Conservation (phyloP, 2,888 invertebrate genomes). For the Torymus aiolomorphi region DNA sequence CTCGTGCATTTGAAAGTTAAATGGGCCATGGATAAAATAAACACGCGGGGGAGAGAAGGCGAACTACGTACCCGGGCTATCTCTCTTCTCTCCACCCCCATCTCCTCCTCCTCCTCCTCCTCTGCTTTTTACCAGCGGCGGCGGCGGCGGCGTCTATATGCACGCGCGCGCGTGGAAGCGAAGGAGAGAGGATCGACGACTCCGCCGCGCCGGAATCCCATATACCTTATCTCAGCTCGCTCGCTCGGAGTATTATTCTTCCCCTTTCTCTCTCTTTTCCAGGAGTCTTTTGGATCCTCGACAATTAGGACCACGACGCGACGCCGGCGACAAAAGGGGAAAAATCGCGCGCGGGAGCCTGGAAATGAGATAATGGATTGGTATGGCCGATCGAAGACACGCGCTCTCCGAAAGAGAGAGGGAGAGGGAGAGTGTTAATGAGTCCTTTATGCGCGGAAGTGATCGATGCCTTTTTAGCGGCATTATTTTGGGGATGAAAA, state of each 20-base stretch:
- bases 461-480: no score
- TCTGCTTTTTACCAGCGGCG: slow-evolving; percentile 5
- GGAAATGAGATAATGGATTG: slow-evolving; percentile 53
- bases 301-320: slow-evolving; percentile 39
- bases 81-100: slow-evolving; percentile 7
- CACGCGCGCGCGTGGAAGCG: slow-evolving; percentile 31
- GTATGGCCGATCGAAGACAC: slow-evolving; percentile 19
- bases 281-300: not conserved
- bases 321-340: slow-evolving; percentile 14
- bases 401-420: not conserved
- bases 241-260: slow-evolving; percentile 43
- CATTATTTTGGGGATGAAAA: no score
- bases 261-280: not conserved
- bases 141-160: slow-evolving; percentile 4
- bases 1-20: slow-evolving; percentile 68
- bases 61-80: slow-evolving; percentile 46
- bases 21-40: slow-evolving; percentile 69
- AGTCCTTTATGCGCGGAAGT: not conserved
- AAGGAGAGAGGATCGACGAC: not conserved
- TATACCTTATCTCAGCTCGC: slow-evolving; percentile 21
- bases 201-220: not conserved
- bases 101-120: not conserved
- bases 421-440: slow-evolving; percentile 10
- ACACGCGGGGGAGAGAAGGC: slow-evolving; percentile 55
- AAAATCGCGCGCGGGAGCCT: slow-evolving; percentile 15